These are phyloP conservation scores for Beaufortia kweichowensis DNA, from an alignment of 2,113 vertebrate genomes.

Conservation along the genomic window DNA sequence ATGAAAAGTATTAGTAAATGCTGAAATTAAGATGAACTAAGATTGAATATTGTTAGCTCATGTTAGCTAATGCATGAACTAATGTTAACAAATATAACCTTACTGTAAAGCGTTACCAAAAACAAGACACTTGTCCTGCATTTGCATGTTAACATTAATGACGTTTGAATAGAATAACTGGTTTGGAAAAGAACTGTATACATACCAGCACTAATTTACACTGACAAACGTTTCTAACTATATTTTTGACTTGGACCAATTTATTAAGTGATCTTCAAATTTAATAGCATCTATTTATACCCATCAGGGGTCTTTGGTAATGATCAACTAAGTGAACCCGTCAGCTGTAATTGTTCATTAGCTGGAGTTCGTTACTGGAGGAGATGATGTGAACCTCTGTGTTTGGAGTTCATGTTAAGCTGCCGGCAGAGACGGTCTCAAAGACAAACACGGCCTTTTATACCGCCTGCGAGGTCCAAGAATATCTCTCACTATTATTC, in stretches of 20 bases:
- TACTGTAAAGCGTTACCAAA: no score
- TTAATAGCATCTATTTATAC: constrained; percentile 30
- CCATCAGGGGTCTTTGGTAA: constrained; percentile 31
- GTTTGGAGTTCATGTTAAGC: constrained; percentile 24
- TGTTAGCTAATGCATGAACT: no score
- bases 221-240: not conserved
- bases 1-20: no score
- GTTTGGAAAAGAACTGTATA: not conserved
- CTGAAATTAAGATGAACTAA: no score
- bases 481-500: constrained; percentile 44
- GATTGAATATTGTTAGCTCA: no score
- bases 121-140: not conserved
- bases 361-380: not conserved
- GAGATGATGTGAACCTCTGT: constrained; percentile 4
- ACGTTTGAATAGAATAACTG: no score
- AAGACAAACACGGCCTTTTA: constrained; percentile 29
- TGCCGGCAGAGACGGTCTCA: constrained; percentile 2
- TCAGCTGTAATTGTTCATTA: constrained; percentile 28
- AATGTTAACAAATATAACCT: no score
- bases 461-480: constrained; percentile 12
- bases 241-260: not conserved
- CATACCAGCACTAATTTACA: not conserved
- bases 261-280: constrained; percentile 20
- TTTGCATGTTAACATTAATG: not conserved
- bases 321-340: constrained; percentile 27